Evolutionary conservation across 2,888 invertebrate species (phyloP).

Genomic region (Scrobipalpa costella): DNA sequence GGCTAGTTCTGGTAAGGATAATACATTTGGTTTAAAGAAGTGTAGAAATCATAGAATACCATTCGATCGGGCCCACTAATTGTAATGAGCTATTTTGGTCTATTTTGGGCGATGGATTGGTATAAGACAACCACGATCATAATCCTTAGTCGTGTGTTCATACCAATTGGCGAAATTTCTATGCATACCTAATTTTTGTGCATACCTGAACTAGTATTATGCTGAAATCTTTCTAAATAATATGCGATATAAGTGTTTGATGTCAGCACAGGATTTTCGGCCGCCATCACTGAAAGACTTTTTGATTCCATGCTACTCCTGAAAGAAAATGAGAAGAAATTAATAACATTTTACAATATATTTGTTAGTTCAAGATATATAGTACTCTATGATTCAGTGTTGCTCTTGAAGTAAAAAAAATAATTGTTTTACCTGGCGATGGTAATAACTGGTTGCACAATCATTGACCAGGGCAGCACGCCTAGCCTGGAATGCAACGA

Average conservation of each 20-base stretch:
- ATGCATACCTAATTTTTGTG: too few species aligned
- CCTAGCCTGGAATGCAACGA: constrained; percentile 58
- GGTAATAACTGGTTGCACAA: constrained; percentile 46
- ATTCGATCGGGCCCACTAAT: too few species aligned
- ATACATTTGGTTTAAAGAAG: neutral
- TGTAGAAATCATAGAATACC: neutral
- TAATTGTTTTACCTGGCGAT: constrained; percentile 22
- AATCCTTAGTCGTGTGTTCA: too few species aligned
- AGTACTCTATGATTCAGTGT: too few species aligned
- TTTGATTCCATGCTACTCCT: constrained; percentile 40
- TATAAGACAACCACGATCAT: too few species aligned
- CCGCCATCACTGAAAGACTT: constrained; percentile 46
- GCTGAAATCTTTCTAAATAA: constrained; percentile 78
- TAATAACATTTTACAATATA: too few species aligned
- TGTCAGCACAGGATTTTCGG: constrained; percentile 48
- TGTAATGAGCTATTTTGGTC: too few species aligned
- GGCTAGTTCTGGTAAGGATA: constrained; percentile 38
- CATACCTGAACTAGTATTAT: constrained; percentile 63
- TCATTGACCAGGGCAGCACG: constrained; percentile 55
- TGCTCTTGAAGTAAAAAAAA: neutral
- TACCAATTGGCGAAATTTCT: too few species aligned
- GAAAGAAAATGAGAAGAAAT: too few species aligned
- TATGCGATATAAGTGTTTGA: constrained; percentile 73
- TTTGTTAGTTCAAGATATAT: too few species aligned
- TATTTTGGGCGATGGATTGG: too few species aligned